Percentiles rank a stretch among this genome's conserved stretches.
Evolutionary conservation across 1,140 invertebrate species (phyloP).

Genomic region (Bombus sylvicola): DNA sequence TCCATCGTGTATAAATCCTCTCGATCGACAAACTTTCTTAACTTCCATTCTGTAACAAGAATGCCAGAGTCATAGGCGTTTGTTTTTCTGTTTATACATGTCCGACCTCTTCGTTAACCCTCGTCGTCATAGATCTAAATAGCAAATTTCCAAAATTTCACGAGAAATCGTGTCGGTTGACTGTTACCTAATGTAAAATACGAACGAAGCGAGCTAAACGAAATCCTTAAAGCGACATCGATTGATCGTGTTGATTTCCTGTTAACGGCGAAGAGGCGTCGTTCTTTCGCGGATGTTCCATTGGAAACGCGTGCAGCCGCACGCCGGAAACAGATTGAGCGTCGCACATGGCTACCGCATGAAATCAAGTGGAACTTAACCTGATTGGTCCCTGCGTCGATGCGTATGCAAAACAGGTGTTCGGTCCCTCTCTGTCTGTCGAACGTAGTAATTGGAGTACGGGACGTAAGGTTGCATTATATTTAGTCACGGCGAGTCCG

Average conservation of each 20-base stretch:
- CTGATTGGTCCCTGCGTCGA: slow-evolving; percentile 74
- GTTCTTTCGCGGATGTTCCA: slow-evolving; percentile 58
- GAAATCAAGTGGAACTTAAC: slow-evolving; percentile 72
- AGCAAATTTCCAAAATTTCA: not conserved
- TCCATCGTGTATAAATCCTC: too few relatives aligned
- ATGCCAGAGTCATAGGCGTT: too few relatives aligned
- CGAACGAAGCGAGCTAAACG: not conserved
- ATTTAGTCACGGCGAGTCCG: slow-evolving; percentile 75
- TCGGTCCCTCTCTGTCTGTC: slow-evolving; percentile 64
- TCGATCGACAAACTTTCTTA: too few relatives aligned
- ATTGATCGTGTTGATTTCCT: slow-evolving; percentile 29
- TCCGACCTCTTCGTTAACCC: too few relatives aligned
- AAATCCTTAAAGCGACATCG: slow-evolving; percentile 4
- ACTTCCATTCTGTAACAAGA: too few relatives aligned
- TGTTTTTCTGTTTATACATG: too few relatives aligned
- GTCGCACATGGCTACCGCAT: slow-evolving; percentile 59
- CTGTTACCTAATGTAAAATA: not conserved
- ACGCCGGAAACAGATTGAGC: slow-evolving; percentile 63
- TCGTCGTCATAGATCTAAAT: too few relatives aligned
- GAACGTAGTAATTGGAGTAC: slow-evolving; percentile 77
- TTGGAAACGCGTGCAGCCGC: slow-evolving; percentile 43
- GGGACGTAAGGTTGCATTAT: slow-evolving; percentile 80
- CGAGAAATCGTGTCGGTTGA: not conserved
- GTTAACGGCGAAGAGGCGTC: not conserved
- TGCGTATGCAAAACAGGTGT: slow-evolving; percentile 78